Percentiles rank a stretch among this genome's conserved stretches.
Conservation (phyloP, 2,797 vertebrate species). For the Spheniscus humboldti region DNA sequence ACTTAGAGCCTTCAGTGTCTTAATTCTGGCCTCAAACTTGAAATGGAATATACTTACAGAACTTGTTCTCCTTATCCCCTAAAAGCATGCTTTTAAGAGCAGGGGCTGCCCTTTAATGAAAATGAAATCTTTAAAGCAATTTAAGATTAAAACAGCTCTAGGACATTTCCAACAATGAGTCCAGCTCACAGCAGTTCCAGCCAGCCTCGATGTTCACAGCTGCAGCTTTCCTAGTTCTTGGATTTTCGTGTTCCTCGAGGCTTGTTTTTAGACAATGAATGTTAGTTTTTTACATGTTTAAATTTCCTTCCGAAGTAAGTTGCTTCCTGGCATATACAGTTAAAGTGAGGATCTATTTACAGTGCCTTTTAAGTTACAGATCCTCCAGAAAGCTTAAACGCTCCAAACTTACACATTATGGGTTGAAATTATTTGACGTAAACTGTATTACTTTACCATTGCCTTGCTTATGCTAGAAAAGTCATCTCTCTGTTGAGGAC, state of each 20-base stretch:
- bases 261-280: not conserved
- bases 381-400: not conserved
- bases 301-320: not conserved
- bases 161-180: not conserved
- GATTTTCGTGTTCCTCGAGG: not conserved
- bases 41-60: no score
- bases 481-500: not conserved
- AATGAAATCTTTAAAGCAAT: not conserved
- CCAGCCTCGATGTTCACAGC: not conserved
- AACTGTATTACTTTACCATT: not conserved
- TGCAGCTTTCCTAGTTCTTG: not conserved
- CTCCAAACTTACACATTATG: no score
- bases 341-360: not conserved
- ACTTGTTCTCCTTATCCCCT: not conserved
- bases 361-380: not conserved
- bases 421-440: not conserved
- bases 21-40: not conserved
- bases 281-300: not conserved
- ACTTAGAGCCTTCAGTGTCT: not conserved
- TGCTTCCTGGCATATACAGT: not conserved
- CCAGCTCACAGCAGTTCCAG: not conserved
- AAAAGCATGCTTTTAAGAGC: not conserved
- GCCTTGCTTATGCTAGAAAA: not conserved
- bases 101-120: not conserved
- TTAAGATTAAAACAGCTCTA: not conserved